Base-by-base conservation (phyloP, 1,140 invertebrate species). In the Zaprionus kolodkinae region DNA sequence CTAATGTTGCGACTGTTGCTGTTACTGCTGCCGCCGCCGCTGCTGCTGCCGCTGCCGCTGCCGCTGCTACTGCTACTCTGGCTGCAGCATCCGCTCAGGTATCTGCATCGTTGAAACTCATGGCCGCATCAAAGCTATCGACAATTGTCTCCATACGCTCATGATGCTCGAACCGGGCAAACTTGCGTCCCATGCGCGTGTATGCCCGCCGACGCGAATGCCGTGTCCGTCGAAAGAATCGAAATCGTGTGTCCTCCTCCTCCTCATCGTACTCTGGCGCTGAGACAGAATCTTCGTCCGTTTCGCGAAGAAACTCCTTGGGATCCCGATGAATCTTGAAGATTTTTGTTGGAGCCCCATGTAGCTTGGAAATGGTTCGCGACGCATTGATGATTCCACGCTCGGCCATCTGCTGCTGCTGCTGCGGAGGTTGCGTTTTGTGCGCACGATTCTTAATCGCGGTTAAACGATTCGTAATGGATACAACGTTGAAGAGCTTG, bases 81-180 rank as follows among this genome's bases (percentile, higher is more conserved):
- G 50, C 13, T 77, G 54, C 25, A 57, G 56, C 71, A 45, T 62
- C 62, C 38, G 52, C 64, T 89, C 85, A 89, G 85, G 85, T 85
- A 70, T 88, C 85, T 27, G 90, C 84, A 81, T 92, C 91, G 64
- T 90, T 91, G 69, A 92, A 91, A 64, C 76, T 92, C 91, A 92
- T 92, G 43, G 91, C 90, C 71, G 83, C 84, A 74, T 92, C 91
- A 38, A 92, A 91, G 50, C 79, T 91, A 21, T 92, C 91, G 6
- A 92, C 81, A 52, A 92, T 91, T 38, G 91, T 85, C 56, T 92
- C 91, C 91, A 92, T 92, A 17, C 91, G 87, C 55, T 92, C 91
- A 21, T 83, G 79, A 75, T 91, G 91, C 50, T 92, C 87, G 54
- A 92, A 92, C 0, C 87, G 79, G 25, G 86, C 90, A 60, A 83